Conservation (phyloP, 35 echinoderm and acorn worm species). For the Patiria miniata region DNA sequence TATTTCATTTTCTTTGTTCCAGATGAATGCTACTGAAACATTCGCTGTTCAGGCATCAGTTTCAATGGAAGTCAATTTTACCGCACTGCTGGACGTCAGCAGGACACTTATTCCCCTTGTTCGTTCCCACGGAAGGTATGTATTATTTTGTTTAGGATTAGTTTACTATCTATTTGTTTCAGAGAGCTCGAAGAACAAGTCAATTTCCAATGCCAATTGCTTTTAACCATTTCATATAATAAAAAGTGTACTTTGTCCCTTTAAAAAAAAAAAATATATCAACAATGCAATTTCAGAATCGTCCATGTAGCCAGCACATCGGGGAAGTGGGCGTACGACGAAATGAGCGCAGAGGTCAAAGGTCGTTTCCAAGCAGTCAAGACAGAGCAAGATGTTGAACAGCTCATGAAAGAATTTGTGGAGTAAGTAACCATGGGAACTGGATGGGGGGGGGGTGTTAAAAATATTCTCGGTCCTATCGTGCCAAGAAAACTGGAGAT, state of each 20-base stretch:
- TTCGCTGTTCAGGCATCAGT: not conserved
- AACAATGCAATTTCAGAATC: not conserved
- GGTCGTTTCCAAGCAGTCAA: slow-evolving; percentile 10
- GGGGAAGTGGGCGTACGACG: not conserved
- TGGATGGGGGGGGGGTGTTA: too few relatives aligned
- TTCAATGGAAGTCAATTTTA: not conserved
- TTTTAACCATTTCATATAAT: not conserved
- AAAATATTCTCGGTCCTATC: too few relatives aligned
- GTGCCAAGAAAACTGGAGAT: too few relatives aligned
- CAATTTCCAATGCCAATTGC: not conserved
- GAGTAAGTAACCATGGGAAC: slow-evolving; percentile 20
- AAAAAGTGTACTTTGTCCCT: not conserved
- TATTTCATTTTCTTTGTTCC: not conserved
- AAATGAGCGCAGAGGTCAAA: slow-evolving; percentile 22
- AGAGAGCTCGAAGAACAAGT: not conserved
- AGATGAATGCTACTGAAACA: not conserved
- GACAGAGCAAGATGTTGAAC: slow-evolving; percentile 20
- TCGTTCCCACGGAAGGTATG: not conserved
- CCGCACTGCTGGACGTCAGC: not conserved
- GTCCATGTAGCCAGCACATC: slow-evolving; percentile 19
- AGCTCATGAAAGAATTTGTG: slow-evolving; percentile 46
- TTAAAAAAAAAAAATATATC: not conserved
- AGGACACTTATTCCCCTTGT: not conserved
- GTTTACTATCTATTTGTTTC: too few relatives aligned
- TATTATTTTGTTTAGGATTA: too few relatives aligned